Evolutionary conservation across 2,113 vertebrate species (phyloP).

Genomic region (Sceloporus undulatus): DNA sequence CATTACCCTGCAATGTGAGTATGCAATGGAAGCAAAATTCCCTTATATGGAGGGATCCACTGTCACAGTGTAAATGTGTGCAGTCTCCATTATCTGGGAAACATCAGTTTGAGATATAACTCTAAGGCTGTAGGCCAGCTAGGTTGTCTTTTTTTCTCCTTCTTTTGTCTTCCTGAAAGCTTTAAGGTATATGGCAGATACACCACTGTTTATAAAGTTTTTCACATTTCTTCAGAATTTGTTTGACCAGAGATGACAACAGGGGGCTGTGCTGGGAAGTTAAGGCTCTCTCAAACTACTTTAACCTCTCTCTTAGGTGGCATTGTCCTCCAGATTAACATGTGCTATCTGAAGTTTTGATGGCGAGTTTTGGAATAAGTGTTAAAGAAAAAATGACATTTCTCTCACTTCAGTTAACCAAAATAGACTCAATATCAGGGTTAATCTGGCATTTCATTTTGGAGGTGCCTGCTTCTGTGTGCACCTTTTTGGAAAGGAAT

Average conservation of each 20-base stretch:
- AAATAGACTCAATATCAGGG: not conserved
- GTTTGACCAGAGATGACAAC: not conserved
- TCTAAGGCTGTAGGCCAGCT: not conserved
- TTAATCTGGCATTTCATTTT: not conserved
- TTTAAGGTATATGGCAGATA: not conserved
- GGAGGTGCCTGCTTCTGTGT: slow-evolving; percentile 6
- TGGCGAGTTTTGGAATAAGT: not conserved
- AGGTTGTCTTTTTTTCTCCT: no score
- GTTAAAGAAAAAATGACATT: not conserved
- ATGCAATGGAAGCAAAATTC: not conserved
- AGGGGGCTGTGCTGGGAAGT: not conserved
- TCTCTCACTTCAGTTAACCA: not conserved
- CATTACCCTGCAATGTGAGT: slow-evolving; percentile 8
- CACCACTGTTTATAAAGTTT: not conserved
- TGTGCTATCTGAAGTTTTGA: not conserved
- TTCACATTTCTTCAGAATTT: not conserved
- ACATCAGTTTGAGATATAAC: not conserved
- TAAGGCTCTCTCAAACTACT: not conserved
- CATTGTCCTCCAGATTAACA: not conserved
- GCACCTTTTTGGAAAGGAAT: slow-evolving; percentile 44
- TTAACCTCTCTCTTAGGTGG: not conserved
- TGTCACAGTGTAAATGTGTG: not conserved
- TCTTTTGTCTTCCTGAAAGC: no score
- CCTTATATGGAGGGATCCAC: slow-evolving; percentile 29
- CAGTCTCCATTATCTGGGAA: slow-evolving; percentile 6